A percentile compares a stretch with the other conserved stretches of the same genome.
phyloP scores from a whole-genome alignment of 2,888 invertebrate genomes.

The Listrodromus nycthemerus region DNA sequence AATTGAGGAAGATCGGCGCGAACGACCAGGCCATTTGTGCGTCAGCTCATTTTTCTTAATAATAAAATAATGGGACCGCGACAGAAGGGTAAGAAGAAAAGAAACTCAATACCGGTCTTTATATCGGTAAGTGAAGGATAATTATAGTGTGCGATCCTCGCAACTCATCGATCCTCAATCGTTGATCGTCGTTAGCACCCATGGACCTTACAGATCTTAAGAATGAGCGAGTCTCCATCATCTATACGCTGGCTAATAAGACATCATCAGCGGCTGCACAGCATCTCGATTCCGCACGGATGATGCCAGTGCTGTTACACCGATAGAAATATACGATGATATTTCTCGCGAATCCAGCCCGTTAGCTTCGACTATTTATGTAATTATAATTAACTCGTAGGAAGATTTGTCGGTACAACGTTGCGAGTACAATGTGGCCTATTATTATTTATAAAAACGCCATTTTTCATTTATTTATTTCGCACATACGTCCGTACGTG shows the following conservation, averaged over 20 bases:
- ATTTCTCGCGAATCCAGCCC: constrained; percentile 7
- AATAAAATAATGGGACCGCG: constrained; percentile 56
- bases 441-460: not conserved
- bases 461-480: not conserved
- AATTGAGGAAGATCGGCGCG: constrained; percentile 38
- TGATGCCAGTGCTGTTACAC: constrained; percentile 18
- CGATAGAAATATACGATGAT: constrained; percentile 17
- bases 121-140: constrained; percentile 61
- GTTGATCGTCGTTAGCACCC: constrained; percentile 63
- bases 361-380: constrained; percentile 39
- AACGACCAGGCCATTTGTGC: constrained; percentile 30
- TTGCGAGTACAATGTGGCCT: constrained; percentile 15
- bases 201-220: constrained; percentile 15
- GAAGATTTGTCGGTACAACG: constrained; percentile 45
- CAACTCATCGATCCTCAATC: constrained; percentile 67
- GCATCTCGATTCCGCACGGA: constrained; percentile 39
- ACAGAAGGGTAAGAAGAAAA: constrained; percentile 21
- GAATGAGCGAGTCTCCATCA: constrained; percentile 7
- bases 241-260: constrained; percentile 60
- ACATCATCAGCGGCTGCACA: constrained; percentile 51
- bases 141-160: constrained; percentile 61
- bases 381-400: constrained; percentile 61
- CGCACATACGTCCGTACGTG: not conserved
- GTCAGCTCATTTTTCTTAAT: constrained; percentile 62
- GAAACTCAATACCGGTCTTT: constrained; percentile 41